Evolutionary conservation across 92 coral and sea anemone genomes (phyloP).

Genomic region (Montipora capitata): DNA sequence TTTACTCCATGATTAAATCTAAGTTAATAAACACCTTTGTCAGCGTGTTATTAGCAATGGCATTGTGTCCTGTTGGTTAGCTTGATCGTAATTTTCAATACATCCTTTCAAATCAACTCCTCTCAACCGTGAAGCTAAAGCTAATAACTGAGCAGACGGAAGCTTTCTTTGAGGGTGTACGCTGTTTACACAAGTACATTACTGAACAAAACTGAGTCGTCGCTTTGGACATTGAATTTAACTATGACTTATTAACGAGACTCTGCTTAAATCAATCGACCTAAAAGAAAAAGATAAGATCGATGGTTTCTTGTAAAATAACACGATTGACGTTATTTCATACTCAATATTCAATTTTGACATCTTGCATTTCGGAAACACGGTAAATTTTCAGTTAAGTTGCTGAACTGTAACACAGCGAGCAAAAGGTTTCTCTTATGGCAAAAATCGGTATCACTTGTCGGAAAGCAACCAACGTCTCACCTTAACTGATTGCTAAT

Average conservation of each 20-base stretch:
- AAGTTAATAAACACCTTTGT: slow-evolving; percentile 45
- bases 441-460: neutral
- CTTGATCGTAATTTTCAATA: slow-evolving; percentile 16
- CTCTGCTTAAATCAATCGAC: neutral
- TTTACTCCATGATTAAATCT: slow-evolving; percentile 28
- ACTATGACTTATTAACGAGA: too few species aligned
- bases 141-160: neutral
- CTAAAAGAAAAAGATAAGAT: neutral
- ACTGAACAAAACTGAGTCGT: neutral
- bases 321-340: neutral
- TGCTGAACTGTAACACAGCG: neutral
- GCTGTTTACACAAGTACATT: slow-evolving; percentile 22
- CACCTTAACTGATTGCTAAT: neutral
- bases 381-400: slow-evolving; percentile 20
- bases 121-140: slow-evolving; percentile 45
- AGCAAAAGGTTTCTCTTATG: neutral
- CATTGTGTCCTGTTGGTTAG: slow-evolving; percentile 26
- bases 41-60: slow-evolving; percentile 27
- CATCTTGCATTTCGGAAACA: neutral
- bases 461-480: neutral
- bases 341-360: neutral
- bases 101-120: slow-evolving; percentile 30
- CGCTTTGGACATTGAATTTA: slow-evolving; percentile 34
- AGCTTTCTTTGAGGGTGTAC: neutral
- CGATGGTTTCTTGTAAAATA: neutral